Base-by-base conservation (phyloP, 1,140 invertebrate species). In the Tyrophagus putrescentiae region DNA sequence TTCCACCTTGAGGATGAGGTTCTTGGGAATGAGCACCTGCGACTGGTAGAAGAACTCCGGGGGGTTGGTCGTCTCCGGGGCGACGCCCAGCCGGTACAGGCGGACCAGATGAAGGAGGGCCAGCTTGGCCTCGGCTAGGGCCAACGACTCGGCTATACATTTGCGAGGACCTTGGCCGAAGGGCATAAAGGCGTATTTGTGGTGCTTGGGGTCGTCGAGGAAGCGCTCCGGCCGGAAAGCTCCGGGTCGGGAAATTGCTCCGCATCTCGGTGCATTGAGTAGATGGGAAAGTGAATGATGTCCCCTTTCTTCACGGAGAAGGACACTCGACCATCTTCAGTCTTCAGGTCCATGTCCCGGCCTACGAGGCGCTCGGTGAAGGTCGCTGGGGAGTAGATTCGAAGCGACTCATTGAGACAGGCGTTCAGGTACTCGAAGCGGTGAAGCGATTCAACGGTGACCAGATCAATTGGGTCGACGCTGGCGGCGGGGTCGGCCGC, bases 141-240 rank as follows among this genome's bases (percentile, higher is more conserved):
- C 71, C 27, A 73, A 66, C 18, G 69, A 62, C 4, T 69, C 62
- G 7, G 70, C 72, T 9, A 71, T 66, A 63, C 72, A 73, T 28
- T 65, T 65, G 33, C 71, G 54, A 6, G 71, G 70, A n/a, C 71
- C 71, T 21, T 64, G 65, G 1, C 71, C 72, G 59, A 73, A 73
- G 0, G 72, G 69, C 57, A 72, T 62, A 64, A 66, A 73, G 7
- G 69, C 64, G 62, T 67, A 65, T 7, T 66, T 67, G 54, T 71
- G 67, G 33, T 67, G 64, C 5, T 32, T 62, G 1, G 50, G 48
- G 62, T 64, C 21, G 11, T 27, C 45, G 25, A 62, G 33, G 59
- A 60, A 60, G 33, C 59, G 1, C 21, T 60, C 59, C 0, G 66
- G 66, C 42, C 62, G 60, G 42, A 68, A 68, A 4, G 25, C 36